These are phyloP conservation scores for Elysia chlorotica DNA, from an alignment of 1,140 invertebrate species.

Conservation along the genomic window DNA sequence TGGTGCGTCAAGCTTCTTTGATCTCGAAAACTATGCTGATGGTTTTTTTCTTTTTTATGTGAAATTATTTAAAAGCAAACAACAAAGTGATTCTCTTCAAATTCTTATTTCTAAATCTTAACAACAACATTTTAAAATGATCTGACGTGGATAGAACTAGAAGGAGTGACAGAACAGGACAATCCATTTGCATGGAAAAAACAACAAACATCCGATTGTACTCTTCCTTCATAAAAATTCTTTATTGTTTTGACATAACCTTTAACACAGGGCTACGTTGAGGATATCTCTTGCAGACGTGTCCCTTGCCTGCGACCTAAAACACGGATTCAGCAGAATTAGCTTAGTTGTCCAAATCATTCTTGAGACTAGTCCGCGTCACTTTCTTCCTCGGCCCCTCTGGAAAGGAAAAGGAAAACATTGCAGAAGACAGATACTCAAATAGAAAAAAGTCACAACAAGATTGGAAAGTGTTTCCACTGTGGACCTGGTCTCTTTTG, in stretches of 20 bases:
- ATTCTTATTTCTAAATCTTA: too few species aligned
- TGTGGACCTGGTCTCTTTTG: too few species aligned
- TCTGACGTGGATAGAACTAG: too few species aligned
- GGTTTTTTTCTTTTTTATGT: too few species aligned
- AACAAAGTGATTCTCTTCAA: too few species aligned
- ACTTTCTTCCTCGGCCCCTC: constrained; percentile 11
- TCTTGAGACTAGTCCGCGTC: not conserved
- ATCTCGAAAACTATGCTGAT: too few species aligned
- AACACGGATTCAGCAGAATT: not conserved
- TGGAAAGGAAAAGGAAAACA: not conserved
- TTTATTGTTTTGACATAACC: not conserved
- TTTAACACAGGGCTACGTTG: too few species aligned
- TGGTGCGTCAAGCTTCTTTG: too few species aligned
- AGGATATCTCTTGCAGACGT: not conserved
- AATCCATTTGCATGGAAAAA: not conserved
- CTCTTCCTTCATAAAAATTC: not conserved
- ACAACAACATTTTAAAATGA: too few species aligned
- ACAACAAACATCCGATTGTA: not conserved
- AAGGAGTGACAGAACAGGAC: too few species aligned
- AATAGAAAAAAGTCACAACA: not conserved
- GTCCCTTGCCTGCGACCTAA: not conserved
- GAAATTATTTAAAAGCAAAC: too few species aligned
- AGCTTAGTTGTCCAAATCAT: not conserved
- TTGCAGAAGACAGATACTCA: not conserved
- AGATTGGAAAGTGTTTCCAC: not conserved